Evolutionary conservation across 2,113 vertebrate species (phyloP).

Genomic region (Euleptes europaea): DNA sequence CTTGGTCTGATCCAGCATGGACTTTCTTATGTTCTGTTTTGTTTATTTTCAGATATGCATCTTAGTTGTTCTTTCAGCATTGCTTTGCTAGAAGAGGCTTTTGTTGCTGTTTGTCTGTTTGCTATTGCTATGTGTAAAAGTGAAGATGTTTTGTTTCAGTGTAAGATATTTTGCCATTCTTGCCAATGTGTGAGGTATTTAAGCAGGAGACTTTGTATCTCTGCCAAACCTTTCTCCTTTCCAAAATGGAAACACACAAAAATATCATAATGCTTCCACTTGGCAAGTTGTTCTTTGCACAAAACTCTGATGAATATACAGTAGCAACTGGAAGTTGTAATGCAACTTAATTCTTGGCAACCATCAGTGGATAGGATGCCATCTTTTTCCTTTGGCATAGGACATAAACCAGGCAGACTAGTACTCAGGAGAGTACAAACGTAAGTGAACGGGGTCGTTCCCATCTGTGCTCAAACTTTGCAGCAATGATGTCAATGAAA

Average conservation of each 20-base stretch:
- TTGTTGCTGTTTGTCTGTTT: background rate
- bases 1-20: too few species aligned
- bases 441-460: background rate
- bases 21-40: too few species aligned
- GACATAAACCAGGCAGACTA: background rate
- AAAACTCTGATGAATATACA: background rate
- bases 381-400: background rate
- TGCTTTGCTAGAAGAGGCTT: background rate
- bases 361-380: background rate
- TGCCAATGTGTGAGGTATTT: constrained; percentile 23
- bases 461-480: background rate
- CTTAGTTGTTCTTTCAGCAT: background rate
- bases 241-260: constrained; percentile 23
- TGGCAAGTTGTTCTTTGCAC: constrained; percentile 38
- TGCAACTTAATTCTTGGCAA: constrained; percentile 50
- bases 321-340: constrained; percentile 40
- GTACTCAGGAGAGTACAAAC: background rate
- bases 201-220: constrained; percentile 33
- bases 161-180: constrained; percentile 16
- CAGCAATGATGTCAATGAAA: background rate
- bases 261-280: constrained; percentile 29
- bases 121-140: constrained; percentile 14
- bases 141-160: constrained; percentile 34
- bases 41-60: background rate
- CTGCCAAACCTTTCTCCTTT: constrained; percentile 32